Conservation (phyloP, 2,888 invertebrate species). For the Eilema griseolum region DNA sequence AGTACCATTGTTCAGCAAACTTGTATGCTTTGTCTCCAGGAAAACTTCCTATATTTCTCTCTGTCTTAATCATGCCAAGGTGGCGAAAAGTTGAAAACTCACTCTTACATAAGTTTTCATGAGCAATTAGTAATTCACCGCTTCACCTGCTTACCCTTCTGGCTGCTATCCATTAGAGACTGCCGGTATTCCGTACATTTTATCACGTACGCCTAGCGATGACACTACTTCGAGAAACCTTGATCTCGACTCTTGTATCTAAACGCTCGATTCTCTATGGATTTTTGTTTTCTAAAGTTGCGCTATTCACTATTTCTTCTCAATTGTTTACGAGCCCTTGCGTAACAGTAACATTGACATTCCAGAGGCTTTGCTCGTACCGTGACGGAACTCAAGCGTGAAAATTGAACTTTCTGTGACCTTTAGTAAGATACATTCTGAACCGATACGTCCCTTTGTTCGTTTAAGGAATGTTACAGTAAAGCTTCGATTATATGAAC, state of each 20-base stretch:
- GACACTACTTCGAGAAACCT: background rate
- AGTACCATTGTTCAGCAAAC: too few species aligned
- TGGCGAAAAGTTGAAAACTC: too few species aligned
- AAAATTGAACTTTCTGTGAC: conserved; percentile 24
- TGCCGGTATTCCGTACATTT: background rate
- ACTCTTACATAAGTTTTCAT: too few species aligned
- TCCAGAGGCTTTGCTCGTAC: conserved; percentile 12
- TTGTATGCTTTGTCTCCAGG: too few species aligned
- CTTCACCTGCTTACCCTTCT: background rate
- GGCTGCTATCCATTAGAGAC: background rate
- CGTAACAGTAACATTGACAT: conserved; percentile 24
- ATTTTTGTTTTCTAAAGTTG: background rate
- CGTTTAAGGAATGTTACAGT: background rate
- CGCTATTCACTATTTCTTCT: background rate
- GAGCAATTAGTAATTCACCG: too few species aligned
- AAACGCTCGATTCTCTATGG: conserved; percentile 5
- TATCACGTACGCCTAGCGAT: background rate
- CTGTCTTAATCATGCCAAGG: too few species aligned
- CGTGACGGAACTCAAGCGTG: conserved; percentile 19
- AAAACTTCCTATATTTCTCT: too few species aligned
- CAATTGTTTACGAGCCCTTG: conserved; percentile 3
- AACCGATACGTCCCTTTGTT: background rate
- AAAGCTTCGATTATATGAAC: background rate
- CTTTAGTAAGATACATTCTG: conserved; percentile 11
- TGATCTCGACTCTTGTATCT: background rate